phyloP scores from a whole-genome alignment of 2,888 invertebrate species.

The Oscheius sp. region DNA sequence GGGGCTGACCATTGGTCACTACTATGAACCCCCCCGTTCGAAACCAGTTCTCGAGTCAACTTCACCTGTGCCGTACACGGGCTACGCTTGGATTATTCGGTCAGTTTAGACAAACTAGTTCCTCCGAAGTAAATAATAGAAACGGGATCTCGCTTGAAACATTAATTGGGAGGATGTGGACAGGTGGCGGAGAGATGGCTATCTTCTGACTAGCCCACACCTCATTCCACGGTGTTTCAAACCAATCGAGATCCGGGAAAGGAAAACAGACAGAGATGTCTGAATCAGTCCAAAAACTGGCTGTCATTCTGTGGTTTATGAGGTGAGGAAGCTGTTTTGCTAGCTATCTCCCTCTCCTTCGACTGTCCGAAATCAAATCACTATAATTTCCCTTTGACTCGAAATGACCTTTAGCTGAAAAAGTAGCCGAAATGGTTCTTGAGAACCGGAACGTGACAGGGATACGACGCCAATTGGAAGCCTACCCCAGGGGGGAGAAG shows the following conservation, averaged over 20 bases:
- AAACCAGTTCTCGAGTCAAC: neutral
- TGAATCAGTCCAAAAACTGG: neutral
- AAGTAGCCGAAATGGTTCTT: constrained; percentile 3
- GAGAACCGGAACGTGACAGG: constrained; percentile 11
- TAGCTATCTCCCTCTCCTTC: no score
- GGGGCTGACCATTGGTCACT: neutral
- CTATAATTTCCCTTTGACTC: constrained; percentile 14
- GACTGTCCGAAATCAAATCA: no score
- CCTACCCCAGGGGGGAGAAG: neutral
- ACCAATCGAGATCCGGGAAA: neutral
- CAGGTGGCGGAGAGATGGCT: constrained; percentile 16
- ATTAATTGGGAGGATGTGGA: constrained; percentile 17
- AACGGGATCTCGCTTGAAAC: constrained; percentile 8
- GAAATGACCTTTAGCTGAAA: constrained; percentile 25
- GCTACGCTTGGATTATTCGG: neutral
- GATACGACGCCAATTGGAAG: neutral
- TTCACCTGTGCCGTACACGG: no score
- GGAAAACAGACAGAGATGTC: neutral
- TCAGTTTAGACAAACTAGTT: neutral
- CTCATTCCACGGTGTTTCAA: constrained; percentile 23
- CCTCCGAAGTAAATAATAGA: neutral
- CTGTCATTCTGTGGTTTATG: neutral
- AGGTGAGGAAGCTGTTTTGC: neutral
- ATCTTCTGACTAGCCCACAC: constrained; percentile 7
- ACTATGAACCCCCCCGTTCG: no score